Evolutionary conservation across 2,113 vertebrate species (phyloP), one percentile per base, ranked within the genome.

Genomic region (Zosterops hypoxanthus): DNA sequence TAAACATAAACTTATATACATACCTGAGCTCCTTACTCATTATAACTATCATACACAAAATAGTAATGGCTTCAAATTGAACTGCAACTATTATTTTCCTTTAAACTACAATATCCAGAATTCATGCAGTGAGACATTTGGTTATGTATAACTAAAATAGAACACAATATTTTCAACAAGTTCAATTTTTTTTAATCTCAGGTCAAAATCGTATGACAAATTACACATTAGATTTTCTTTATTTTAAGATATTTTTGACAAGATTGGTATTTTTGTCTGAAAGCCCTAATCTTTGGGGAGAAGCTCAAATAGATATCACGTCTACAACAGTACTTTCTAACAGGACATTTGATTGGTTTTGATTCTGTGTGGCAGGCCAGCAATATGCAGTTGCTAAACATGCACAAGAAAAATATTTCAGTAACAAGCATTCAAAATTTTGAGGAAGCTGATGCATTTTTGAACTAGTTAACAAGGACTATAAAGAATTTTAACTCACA

Each of bases 401-500:
- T 24, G 34, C 46, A 63, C 42, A 87, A 83, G 52, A 60, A 61
- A 87, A 66, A 34, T 22, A 61, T 63, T 79, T 75, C 83, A 80
- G 31, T 69, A 91, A 29, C 22, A 80, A 66, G 31, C 70, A 86
- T 82, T 79, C 56, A 82, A 75, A 82, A 95, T 44, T 82, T 24
- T 69, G 55, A 72, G 50, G 42, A 85, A 91, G 46, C 15, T 68
- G 71, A 89, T 86, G 71, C 44, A 92, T 90, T 92, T 86, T 77
- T 86, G 23, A 92, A 42, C 24, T 82, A 82, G 44, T 79, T 95
- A 82, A 77, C 33, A 59, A 82, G 44, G 56, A 69, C 50, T 79
- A 50, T 83, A 90, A 82, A 90, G 20, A 94, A 86, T 59, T 86
- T 86, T 64, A 69, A 91, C 61, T 84, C 82, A 83, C 23, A 31